These are phyloP conservation scores for Cosmia trapezina DNA, from an alignment of 2,888 invertebrate genomes.

Conservation along the genomic window DNA sequence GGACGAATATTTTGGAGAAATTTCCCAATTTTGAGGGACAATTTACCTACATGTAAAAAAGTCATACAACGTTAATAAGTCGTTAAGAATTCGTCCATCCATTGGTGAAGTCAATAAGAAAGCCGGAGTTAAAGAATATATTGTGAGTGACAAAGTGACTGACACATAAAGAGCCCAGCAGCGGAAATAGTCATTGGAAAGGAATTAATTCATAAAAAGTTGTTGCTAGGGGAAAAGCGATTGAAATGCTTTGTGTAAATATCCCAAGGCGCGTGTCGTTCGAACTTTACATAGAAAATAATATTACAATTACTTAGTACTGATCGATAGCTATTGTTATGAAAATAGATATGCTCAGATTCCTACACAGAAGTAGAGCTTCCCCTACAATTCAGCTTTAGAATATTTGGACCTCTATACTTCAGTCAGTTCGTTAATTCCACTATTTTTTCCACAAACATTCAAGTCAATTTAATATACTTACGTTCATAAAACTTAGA, in stretches of 20 bases:
- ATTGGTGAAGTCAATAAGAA: constrained; percentile 4
- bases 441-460: not conserved
- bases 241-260: not conserved
- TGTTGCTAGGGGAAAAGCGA: not conserved
- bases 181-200: not conserved
- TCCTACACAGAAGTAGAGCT: not conserved
- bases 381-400: not conserved
- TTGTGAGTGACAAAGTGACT: not conserved
- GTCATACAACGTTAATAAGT: not conserved
- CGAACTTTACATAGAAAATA: not conserved
- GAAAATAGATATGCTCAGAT: not conserved
- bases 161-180: not conserved
- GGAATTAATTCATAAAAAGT: not conserved
- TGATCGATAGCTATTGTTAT: not conserved
- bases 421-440: not conserved
- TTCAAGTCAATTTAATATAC: constrained; percentile 1
- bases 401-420: not conserved
- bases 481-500: constrained; percentile 6
- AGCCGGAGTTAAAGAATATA: not conserved
- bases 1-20: not conserved
- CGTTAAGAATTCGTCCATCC: not conserved
- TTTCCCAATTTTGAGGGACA: not conserved
- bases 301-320: not conserved
- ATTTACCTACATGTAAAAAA: not conserved
- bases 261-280: not conserved